Evolutionary conservation across 2,113 vertebrate genomes (phyloP), one percentile per base, ranked within the genome.

Genomic region (Psilopogon haemacephalus): DNA sequence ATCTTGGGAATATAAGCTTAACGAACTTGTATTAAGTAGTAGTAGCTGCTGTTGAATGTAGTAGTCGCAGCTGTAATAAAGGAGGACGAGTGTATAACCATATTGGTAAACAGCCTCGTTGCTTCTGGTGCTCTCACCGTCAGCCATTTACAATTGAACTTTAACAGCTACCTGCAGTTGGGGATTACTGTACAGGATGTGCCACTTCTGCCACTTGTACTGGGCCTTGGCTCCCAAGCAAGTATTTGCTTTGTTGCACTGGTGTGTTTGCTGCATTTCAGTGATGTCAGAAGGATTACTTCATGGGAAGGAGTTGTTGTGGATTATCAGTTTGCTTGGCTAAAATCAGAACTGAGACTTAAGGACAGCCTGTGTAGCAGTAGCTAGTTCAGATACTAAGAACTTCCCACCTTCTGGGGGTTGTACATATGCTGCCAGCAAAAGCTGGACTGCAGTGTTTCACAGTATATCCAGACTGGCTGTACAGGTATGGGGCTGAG

Each of bases 161-260:
- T n/a, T n/a, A n/a, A n/a, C n/a, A n/a, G n/a, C n/a, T n/a, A n/a
- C n/a, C n/a, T n/a, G n/a, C n/a, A n/a, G n/a, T n/a, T 8, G 3
- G 2, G 15, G 55, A 17, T 28, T 17, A 3, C 30, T 15, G 1
- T 0, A 1, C 42, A 14, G 52, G 64, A 12, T 0, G 0, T 64
- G 64, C 18, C 24, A 5, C 33, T 48, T 67, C 35, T 38, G 52
- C 72, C 3, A 1, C 56, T 40, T 11, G 12, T 28, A 7, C 62
- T 8, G 30, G 12, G 35, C n/a, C 38, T 54, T 56, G 65, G 54
- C 62, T 44, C 37, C n/a, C 46, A 19, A 16, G 21, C 35, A 72
- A 60, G 7, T n/a, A n/a, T 38, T 46, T 52, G 70, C 48, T 78
- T 50, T 42, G 3, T 28, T 84, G 69, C 77, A 62, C 52, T 38